Evolutionary conservation across 2,113 vertebrate species (phyloP).

Genomic region (Channa argus): DNA sequence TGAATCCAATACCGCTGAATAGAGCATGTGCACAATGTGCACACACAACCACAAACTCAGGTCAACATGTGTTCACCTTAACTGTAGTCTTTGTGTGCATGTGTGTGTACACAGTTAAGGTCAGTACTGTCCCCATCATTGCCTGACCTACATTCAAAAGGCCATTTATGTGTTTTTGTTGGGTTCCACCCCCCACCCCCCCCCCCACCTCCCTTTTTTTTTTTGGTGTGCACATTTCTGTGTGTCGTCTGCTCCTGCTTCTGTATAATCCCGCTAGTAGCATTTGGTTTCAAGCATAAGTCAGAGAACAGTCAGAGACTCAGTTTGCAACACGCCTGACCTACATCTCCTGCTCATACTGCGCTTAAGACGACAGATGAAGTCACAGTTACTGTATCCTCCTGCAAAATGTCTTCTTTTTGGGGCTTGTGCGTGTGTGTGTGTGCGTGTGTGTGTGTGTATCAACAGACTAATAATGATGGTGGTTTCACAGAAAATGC

Average conservation of each 20-base stretch:
- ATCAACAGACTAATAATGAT: constrained; percentile 71
- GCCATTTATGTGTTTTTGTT: constrained; percentile 29
- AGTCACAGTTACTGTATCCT: constrained; percentile 56
- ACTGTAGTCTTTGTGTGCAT: neutral
- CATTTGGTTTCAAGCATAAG: constrained; percentile 66
- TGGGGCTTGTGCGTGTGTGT: constrained; percentile 18
- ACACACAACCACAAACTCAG: constrained; percentile 4
- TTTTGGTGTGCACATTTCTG: constrained; percentile 7
- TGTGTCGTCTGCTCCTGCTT: constrained; percentile 35
- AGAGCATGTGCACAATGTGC: neutral
- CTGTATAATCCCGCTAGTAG: constrained; percentile 61
- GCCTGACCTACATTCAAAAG: constrained; percentile 63
- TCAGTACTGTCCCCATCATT: constrained; percentile 45
- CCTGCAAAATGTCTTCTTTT: constrained; percentile 43
- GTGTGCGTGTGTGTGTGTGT: constrained; percentile 18
- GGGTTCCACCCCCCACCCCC: no score
- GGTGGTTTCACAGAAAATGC: constrained; percentile 64
- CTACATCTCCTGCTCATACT: constrained; percentile 70
- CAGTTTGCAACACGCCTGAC: constrained; percentile 65
- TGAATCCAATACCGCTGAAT: neutral
- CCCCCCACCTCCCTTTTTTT: no score
- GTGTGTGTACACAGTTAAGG: constrained; percentile 30
- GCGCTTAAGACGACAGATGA: constrained; percentile 66
- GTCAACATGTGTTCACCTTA: neutral
- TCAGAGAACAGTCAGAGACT: constrained; percentile 62